Evolutionary conservation across 2,888 invertebrate genomes (phyloP).

Genomic region (Eupithecia vulgata): DNA sequence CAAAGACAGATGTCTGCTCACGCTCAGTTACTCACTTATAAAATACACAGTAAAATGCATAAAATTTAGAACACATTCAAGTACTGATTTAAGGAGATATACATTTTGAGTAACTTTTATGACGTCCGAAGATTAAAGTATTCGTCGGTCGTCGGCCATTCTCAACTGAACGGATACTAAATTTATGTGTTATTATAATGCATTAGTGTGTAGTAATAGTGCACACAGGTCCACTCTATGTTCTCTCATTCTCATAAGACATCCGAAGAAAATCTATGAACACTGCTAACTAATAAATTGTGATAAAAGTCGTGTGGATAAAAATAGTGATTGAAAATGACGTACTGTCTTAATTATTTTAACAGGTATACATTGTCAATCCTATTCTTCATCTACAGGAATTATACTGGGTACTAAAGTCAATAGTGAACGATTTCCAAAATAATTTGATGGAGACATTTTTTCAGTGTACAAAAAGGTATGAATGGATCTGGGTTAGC

Average conservation of each 20-base stretch:
- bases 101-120: no score
- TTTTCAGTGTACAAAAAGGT: slow-evolving; percentile 23
- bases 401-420: not conserved
- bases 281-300: no score
- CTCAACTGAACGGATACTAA: no score
- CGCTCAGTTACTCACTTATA: not conserved
- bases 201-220: not conserved
- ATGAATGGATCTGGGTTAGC: slow-evolving; percentile 48
- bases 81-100: not conserved
- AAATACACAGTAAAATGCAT: not conserved
- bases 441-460: not conserved
- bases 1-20: not conserved
- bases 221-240: no score
- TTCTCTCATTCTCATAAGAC: not conserved
- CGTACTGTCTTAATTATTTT: not conserved
- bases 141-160: no score
- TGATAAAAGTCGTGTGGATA: not conserved
- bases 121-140: no score
- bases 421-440: not conserved
- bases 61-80: not conserved
- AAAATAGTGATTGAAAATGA: not conserved
- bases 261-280: not conserved
- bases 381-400: not conserved
- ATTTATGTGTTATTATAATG: no score
- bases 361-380: not conserved